phyloP scores from a whole-genome alignment of 1,140 invertebrate genomes.

The Neotoxoptera formosana region DNA sequence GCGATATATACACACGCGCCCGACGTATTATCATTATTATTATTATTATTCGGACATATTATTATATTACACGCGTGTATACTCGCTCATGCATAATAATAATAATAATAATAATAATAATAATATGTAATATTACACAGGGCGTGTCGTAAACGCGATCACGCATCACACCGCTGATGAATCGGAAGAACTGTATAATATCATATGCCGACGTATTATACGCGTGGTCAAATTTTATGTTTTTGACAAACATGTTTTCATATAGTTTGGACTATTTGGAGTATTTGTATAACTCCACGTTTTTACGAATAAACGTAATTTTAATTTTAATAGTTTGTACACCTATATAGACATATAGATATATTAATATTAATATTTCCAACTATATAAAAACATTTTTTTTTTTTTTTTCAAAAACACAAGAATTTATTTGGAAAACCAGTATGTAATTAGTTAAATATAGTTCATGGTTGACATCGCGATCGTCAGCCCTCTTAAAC shows the following conservation, averaged over 20 bases:
- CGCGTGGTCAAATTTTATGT: not conserved
- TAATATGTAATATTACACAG: not conserved
- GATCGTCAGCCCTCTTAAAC: not conserved
- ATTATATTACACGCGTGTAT: not conserved
- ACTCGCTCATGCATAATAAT: not conserved
- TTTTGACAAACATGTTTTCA: not conserved
- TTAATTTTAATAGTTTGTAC: not conserved
- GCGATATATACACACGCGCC: not conserved
- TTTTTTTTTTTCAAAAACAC: not conserved
- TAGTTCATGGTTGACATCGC: not conserved
- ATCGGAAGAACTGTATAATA: not conserved
- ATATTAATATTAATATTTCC: not conserved
- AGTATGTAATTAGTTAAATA: not conserved
- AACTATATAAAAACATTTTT: not conserved
- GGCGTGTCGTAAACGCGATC: not conserved
- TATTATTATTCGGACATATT: constrained; percentile 33
- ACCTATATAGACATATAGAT: not conserved
- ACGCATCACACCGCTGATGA: not conserved
- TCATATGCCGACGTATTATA: not conserved
- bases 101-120: too few relatives aligned
- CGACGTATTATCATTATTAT: constrained; percentile 37
- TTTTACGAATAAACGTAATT: not conserved
- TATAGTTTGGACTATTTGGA: not conserved
- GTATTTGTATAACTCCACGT: not conserved
- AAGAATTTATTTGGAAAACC: not conserved